Conservation (phyloP, 2,113 vertebrate genomes). For the Leucoraja erinaceus region DNA sequence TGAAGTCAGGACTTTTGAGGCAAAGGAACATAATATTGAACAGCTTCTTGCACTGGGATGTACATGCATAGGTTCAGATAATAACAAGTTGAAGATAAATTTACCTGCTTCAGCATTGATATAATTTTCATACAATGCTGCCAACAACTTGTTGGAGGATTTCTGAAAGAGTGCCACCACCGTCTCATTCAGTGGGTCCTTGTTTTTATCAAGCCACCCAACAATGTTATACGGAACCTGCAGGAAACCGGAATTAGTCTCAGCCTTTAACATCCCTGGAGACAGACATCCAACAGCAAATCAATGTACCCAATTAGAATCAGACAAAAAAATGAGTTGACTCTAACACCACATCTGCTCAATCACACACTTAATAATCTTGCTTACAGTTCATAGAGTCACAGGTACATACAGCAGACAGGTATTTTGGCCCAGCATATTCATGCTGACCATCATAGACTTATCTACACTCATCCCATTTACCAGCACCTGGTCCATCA, state of each 20-base stretch:
- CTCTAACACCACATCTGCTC: too few species aligned
- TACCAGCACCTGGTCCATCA: too few species aligned
- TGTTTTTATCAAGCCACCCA: conserved; percentile 92
- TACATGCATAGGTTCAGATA: neutral
- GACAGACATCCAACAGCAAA: neutral
- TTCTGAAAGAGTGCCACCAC: conserved; percentile 82
- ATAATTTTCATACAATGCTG: conserved; percentile 77
- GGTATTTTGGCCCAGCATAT: too few species aligned
- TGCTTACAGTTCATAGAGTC: too few species aligned
- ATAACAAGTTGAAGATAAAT: neutral
- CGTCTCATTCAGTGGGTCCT: conserved; percentile 85
- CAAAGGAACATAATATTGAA: neutral
- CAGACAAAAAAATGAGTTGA: too few species aligned
- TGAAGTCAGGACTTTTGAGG: too few species aligned
- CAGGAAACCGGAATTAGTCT: neutral
- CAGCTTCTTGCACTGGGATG: neutral
- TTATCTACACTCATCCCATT: too few species aligned
- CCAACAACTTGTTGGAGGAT: conserved; percentile 80
- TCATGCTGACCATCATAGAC: too few species aligned
- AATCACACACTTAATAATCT: too few species aligned
- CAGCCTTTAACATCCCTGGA: neutral
- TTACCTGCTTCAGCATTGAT: conserved; percentile 69
- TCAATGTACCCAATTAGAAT: too few species aligned
- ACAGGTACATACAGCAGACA: too few species aligned
- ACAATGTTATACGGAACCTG: conserved; percentile 85